These are phyloP conservation scores for Colletes latitarsis DNA, from an alignment of 1,140 invertebrate genomes.

Conservation along the genomic window DNA sequence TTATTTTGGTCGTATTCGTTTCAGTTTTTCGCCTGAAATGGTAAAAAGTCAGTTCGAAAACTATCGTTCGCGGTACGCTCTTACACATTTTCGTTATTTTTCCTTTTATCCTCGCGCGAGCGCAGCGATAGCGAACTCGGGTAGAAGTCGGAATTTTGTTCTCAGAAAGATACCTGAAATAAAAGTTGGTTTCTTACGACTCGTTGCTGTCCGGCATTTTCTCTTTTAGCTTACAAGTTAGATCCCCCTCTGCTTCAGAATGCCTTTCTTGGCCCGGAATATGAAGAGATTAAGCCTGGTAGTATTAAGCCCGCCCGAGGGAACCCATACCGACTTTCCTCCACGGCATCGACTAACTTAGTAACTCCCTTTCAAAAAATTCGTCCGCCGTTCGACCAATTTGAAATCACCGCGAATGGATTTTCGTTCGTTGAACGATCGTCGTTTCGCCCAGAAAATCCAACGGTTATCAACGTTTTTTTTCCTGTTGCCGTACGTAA, in stretches of 20 bases:
- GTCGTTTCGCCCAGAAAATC: background rate
- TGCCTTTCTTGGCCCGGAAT: slow-evolving; percentile 9
- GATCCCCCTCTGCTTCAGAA: slow-evolving; percentile 26
- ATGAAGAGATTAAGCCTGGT: slow-evolving; percentile 50
- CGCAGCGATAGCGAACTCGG: no score
- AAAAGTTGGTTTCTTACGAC: slow-evolving; percentile 6
- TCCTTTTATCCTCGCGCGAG: background rate
- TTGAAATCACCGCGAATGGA: background rate
- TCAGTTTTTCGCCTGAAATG: no score
- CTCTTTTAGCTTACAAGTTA: background rate
- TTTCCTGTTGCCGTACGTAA: background rate
- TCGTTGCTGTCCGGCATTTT: background rate
- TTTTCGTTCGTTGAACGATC: background rate
- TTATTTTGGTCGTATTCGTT: no score
- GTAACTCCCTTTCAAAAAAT: background rate
- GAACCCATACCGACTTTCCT: slow-evolving; percentile 26
- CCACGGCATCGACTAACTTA: slow-evolving; percentile 7
- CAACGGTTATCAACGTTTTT: slow-evolving; percentile 1
- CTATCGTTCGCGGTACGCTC: no score
- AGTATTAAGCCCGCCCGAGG: slow-evolving; percentile 1
- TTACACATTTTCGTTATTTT: background rate
- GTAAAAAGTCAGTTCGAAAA: no score
- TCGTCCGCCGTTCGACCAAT: background rate
- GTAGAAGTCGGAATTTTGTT: background rate
- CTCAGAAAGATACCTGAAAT: background rate